Percentiles rank a stretch among this genome's conserved stretches.
Conservation (phyloP, 1,140 invertebrate species). For the Brachionus calyciflorus region DNA sequence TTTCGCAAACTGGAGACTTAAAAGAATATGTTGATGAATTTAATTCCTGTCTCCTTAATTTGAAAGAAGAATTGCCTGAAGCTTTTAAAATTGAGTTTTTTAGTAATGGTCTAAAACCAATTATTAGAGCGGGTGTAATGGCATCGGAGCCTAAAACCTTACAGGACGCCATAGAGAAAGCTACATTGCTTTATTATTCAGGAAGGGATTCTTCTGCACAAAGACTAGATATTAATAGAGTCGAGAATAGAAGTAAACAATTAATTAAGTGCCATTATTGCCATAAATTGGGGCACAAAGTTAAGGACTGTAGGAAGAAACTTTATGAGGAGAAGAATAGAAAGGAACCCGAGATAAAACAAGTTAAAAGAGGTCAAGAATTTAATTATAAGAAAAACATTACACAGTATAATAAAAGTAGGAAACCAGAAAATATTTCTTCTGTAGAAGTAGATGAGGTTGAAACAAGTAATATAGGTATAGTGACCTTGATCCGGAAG, state of each 20-base stretch:
- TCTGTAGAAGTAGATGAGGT: slow-evolving; percentile 4
- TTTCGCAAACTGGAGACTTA: too few relatives aligned
- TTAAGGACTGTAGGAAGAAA: slow-evolving; percentile 13
- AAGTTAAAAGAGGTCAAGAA: slow-evolving; percentile 10
- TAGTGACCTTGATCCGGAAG: neutral
- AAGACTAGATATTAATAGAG: too few relatives aligned
- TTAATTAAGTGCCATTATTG: too few relatives aligned
- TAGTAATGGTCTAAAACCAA: slow-evolving; percentile 3
- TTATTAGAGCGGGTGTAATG: too few relatives aligned
- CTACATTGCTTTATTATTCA: too few relatives aligned
- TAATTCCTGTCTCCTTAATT: slow-evolving; percentile 26
- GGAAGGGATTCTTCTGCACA: too few relatives aligned
- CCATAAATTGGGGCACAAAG: slow-evolving; percentile 17
- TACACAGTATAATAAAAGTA: neutral
- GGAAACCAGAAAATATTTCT: neutral
- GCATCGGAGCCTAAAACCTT: too few relatives aligned
- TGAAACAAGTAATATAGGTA: neutral
- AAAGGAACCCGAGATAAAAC: too few relatives aligned
- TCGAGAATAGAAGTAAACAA: too few relatives aligned
- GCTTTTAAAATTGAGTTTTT: slow-evolving; percentile 27
- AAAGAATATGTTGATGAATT: slow-evolving; percentile 26
- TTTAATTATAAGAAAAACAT: neutral
- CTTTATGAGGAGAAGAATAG: neutral
- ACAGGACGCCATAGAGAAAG: too few relatives aligned
- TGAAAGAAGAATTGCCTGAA: slow-evolving; percentile 29